These are phyloP conservation scores for Drosophila lacteicornis DNA, from an alignment of 1,140 invertebrate species.

Conservation along the genomic window DNA sequence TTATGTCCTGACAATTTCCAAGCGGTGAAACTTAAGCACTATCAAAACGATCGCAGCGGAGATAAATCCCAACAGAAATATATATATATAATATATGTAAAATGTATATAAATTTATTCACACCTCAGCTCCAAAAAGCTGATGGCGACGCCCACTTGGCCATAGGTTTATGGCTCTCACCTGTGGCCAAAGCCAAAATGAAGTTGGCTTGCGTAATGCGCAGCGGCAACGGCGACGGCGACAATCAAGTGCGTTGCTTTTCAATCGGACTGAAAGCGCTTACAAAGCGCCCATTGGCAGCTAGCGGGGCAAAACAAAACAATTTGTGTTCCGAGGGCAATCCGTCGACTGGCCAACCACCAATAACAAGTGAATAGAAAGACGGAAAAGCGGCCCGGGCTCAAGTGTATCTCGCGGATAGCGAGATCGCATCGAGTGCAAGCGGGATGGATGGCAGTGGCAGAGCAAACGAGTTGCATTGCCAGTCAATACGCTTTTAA, in stretches of 20 bases:
- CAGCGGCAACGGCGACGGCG: conserved; percentile 51
- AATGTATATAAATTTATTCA: conserved; percentile 73
- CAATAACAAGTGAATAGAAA: conserved; percentile 73
- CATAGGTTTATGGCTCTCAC: conserved; percentile 61
- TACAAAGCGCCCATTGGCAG: conserved; percentile 63
- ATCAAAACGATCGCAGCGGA: conserved; percentile 43
- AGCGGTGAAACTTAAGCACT: conserved; percentile 31
- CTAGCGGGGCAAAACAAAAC: conserved; percentile 40
- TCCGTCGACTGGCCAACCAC: conserved; percentile 46
- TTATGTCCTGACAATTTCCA: conserved; percentile 46
- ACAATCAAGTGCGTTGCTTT: conserved; percentile 56
- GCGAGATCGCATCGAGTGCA: conserved; percentile 44
- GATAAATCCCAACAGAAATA: conserved; percentile 18
- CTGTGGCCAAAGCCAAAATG: conserved; percentile 66
- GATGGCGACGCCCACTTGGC: conserved; percentile 71
- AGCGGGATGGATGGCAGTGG: conserved; percentile 53
- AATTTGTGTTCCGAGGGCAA: conserved; percentile 40
- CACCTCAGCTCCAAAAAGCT: conserved; percentile 67
- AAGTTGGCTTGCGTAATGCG: conserved; percentile 78
- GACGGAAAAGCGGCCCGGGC: conserved; percentile 25
- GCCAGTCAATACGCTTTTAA: conserved; percentile 81
- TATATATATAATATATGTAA: conserved; percentile 7
- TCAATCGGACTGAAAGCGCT: conserved; percentile 18
- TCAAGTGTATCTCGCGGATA: conserved; percentile 36
- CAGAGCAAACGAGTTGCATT: conserved; percentile 51